phyloP scores from a whole-genome alignment of 1,140 invertebrate species.

The Chelonus insularis region DNA sequence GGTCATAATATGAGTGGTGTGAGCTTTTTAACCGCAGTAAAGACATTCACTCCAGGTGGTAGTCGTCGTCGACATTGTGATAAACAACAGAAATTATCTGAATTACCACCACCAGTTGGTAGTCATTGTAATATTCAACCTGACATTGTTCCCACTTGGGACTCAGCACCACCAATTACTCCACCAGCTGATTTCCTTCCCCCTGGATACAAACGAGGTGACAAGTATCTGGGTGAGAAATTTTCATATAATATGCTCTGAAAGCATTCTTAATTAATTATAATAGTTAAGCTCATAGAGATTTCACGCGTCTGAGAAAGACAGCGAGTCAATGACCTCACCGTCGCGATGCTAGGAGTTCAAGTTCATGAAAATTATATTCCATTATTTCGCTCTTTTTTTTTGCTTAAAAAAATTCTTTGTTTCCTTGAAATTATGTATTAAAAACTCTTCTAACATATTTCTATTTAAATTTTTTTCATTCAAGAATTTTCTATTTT shows the following conservation, averaged over 20 bases:
- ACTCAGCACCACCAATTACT: conserved; percentile 66
- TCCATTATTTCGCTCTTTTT: too few species aligned
- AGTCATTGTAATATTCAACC: conserved; percentile 57
- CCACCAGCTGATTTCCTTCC: conserved; percentile 69
- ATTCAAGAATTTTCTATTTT: too few species aligned
- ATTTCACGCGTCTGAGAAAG: background rate
- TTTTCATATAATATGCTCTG: background rate
- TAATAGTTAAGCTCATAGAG: background rate
- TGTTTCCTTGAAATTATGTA: too few species aligned
- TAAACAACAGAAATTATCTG: conserved; percentile 64
- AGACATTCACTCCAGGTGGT: conserved; percentile 68
- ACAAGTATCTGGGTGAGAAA: conserved; percentile 50
- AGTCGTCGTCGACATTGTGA: conserved; percentile 65
- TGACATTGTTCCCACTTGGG: conserved; percentile 64
- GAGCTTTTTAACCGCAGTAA: conserved; percentile 65
- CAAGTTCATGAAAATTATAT: too few species aligned
- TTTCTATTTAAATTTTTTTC: too few species aligned
- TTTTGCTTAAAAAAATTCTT: too few species aligned
- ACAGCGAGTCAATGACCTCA: conserved; percentile 34
- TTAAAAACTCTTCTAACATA: too few species aligned
- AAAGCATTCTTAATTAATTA: background rate
- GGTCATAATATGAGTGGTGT: conserved; percentile 63
- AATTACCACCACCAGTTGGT: conserved; percentile 52
- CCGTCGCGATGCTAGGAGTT: conserved; percentile 32
- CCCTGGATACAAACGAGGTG: conserved; percentile 62